A percentile compares a stretch with the other conserved stretches of the same genome.
These are phyloP conservation scores for Tachuris rubrigastra DNA, from an alignment of 2,113 vertebrate species.

Conservation along the genomic window DNA sequence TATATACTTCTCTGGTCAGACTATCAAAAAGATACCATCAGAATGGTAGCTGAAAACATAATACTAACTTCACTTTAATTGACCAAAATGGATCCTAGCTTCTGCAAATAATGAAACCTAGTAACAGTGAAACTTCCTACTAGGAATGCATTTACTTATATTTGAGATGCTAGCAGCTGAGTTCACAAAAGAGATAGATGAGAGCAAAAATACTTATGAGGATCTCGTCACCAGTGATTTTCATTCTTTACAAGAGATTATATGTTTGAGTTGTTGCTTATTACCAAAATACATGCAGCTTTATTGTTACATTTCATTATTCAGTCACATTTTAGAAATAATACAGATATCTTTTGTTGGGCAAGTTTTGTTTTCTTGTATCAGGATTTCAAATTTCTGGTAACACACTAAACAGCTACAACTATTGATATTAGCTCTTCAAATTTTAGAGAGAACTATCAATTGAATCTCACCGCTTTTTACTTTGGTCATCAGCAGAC, in stretches of 20 bases:
- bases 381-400: background rate
- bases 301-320: background rate
- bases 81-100: background rate
- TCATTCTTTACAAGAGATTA: background rate
- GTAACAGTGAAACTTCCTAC: background rate
- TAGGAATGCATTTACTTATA: background rate
- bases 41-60: background rate
- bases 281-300: background rate
- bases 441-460: background rate
- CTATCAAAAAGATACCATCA: background rate
- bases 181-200: background rate
- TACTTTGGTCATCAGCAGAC: background rate
- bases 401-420: background rate
- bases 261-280: background rate
- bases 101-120: background rate
- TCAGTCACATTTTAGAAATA: background rate
- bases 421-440: background rate
- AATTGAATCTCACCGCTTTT: slow-evolving; percentile 20
- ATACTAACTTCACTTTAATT: background rate
- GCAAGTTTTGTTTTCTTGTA: background rate
- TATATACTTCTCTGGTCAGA: background rate
- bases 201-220: background rate
- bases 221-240: background rate
- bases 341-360: background rate
- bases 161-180: background rate